A percentile compares a stretch with the other conserved stretches of the same genome.
Conservation (phyloP, 2,113 vertebrate genomes). For the Pitta sordida region DNA sequence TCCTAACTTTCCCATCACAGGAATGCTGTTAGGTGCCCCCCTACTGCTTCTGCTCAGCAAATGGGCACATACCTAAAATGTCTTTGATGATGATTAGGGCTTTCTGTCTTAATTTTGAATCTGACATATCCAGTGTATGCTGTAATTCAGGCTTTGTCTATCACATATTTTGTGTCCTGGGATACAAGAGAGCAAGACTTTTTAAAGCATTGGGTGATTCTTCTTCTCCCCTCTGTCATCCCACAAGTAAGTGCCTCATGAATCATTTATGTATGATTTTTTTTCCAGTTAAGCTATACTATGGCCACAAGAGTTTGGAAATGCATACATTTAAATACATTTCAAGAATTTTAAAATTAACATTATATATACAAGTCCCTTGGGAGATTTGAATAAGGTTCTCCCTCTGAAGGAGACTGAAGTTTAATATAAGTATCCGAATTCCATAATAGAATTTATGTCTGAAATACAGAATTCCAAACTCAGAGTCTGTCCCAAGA, state of each 20-base stretch:
- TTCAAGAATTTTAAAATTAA: conserved; percentile 9
- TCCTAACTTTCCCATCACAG: background rate
- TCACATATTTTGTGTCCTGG: background rate
- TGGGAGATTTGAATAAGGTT: background rate
- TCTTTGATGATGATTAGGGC: background rate
- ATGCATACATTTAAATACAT: conserved; percentile 46
- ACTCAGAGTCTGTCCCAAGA: background rate
- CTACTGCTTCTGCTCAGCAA: background rate
- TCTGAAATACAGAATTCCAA: background rate
- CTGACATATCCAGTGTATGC: background rate
- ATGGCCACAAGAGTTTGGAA: background rate
- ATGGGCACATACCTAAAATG: background rate
- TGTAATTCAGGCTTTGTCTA: background rate
- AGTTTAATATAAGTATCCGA: background rate
- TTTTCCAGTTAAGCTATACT: background rate
- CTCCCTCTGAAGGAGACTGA: background rate
- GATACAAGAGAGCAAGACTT: background rate
- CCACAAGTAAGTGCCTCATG: background rate
- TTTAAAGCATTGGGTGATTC: background rate
- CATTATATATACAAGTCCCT: background rate
- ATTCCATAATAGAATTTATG: background rate
- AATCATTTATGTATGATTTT: conserved; percentile 16
- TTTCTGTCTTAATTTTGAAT: background rate
- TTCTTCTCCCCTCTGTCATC: background rate
- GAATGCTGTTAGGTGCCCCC: background rate